A percentile compares a stretch with the other conserved stretches of the same genome.
phyloP scores from a whole-genome alignment of 2,797 vertebrate genomes.

The Phataginus tricuspis region DNA sequence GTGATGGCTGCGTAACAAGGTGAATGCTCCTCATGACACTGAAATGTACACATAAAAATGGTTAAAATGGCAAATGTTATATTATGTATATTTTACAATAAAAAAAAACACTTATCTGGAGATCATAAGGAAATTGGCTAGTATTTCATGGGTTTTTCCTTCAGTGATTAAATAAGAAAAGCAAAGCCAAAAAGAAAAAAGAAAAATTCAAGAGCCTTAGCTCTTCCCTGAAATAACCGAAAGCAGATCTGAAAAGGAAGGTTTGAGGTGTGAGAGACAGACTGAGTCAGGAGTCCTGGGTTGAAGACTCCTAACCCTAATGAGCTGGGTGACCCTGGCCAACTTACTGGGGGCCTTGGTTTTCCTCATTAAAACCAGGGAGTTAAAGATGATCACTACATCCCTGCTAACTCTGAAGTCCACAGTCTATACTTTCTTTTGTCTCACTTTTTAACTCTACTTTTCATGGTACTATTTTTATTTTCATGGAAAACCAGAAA shows the following conservation, averaged over 20 bases:
- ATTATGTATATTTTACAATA: conserved; percentile 40
- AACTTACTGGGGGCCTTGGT: neutral
- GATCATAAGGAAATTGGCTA: conserved; percentile 37
- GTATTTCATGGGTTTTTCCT: conserved; percentile 53
- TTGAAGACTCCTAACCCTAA: neutral
- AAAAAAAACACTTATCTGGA: conserved; percentile 44
- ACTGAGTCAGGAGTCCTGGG: neutral
- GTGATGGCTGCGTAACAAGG: neutral
- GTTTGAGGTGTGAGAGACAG: neutral
- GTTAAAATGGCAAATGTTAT: conserved; percentile 40
- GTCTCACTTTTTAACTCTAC: neutral
- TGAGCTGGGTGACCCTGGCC: neutral
- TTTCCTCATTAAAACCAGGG: neutral
- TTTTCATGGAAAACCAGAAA: conserved; percentile 24
- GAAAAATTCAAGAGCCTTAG: conserved; percentile 19
- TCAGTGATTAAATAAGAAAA: neutral
- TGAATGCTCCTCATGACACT: neutral
- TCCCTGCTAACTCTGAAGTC: neutral
- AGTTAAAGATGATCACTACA: neutral
- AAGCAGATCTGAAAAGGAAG: neutral
- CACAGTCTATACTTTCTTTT: neutral
- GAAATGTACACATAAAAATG: neutral
- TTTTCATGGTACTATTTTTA: conserved; percentile 11
- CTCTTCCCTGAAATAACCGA: conserved; percentile 8
- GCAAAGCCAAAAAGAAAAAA: neutral